Base-by-base conservation (phyloP, 2,113 vertebrate species). In the Platycercus adscitus region DNA sequence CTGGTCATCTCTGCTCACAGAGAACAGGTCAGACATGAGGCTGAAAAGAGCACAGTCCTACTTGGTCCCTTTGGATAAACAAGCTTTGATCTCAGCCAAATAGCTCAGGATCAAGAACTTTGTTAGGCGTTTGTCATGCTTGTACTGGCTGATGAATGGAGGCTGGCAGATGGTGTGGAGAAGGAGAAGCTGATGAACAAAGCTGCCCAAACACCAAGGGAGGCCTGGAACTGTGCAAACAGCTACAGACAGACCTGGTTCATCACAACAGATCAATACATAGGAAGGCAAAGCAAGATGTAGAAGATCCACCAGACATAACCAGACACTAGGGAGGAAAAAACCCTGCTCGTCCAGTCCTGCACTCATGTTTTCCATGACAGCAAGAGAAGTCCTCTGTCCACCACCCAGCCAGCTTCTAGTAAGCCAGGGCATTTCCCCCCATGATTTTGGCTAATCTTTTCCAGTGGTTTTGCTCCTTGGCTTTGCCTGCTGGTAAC, bases 401-500 rank as follows among this genome's bases (percentile, higher is more conserved):
- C 65, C 71, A 61, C 63, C 24, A 46, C 17, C 29, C 18, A 82
- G 43, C 7, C 85, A 93, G 63, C 33, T 39, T 88, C 47, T 55
- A 71, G 64, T 18, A 55, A 88, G 13, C 26, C 71, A 47, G 26
- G 6, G 58, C n/a, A 23, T 77, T 91, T 37, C 6, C 1, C 4
- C 5, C 11, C 13, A 9, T 2, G 3, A 20, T 86, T 89, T 24
- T 58, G 37, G 49, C 12, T 93, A 39, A 82, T 53, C 69, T 86
- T 94, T 96, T 89, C 93, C 96, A 94, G 78, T 60, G 55, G 35
- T 87, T 95, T 93, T 88, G 24, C 49, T 90, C 39, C 47, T 33
- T 81, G 84, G n/a, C 26, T 66, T 82, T 91, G 56, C 69, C 13
- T 66, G 81, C 75, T 93, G 75, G 31, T 81, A 90, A 91, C 41